Base-by-base conservation (phyloP, 2,797 vertebrate species). In the Lemur catta region DNA sequence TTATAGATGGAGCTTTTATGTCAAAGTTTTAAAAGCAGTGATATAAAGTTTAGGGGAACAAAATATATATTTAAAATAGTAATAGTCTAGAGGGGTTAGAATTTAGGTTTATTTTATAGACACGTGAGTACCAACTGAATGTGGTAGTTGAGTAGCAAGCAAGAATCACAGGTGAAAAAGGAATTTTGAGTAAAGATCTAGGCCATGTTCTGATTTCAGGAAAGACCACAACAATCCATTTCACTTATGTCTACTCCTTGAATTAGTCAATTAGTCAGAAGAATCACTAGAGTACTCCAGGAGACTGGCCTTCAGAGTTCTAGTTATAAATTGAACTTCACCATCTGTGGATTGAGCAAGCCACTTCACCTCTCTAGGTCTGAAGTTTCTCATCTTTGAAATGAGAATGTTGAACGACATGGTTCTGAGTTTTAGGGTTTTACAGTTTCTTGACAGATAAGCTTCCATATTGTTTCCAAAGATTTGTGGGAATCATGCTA, bases 191-290 rank as follows among this genome's bases (percentile, higher is more conserved):
- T 52, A 43, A 85, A 43, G 12, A 57, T 76, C 26, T 57, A 43
- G 18, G 33, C 28, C 20, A 61, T 65, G 43, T 71, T 94, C n/a
- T 93, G 63, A 55, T 94, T 96, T 97, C 24, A 81, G 76, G 48
- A 50, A 63, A 63, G 50, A 92, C 28, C 50, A 33, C 41, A 75
- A 4, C 67, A 50, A 82, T 63, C 35, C 24, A 46, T 80, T 20
- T 89, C 26, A 72, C 28, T 33, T 52, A 12, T 28, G 4, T 17
- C 9, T 24, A 26, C 50, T 69, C 50, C 50, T 35, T 65, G 28
- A 52, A 85, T 84, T 38, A 69, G 35, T 55, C 18, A n/a, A 2
- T 55, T n/a, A 67, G 43, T 67, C 33, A 38, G 84, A 74, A 86
- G 65, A 91, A 82, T 17, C 15, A 30, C 26, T 85, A 11, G 30